Conservation (phyloP, 2,113 vertebrate species). For the Myanophis thanlyinensis region DNA sequence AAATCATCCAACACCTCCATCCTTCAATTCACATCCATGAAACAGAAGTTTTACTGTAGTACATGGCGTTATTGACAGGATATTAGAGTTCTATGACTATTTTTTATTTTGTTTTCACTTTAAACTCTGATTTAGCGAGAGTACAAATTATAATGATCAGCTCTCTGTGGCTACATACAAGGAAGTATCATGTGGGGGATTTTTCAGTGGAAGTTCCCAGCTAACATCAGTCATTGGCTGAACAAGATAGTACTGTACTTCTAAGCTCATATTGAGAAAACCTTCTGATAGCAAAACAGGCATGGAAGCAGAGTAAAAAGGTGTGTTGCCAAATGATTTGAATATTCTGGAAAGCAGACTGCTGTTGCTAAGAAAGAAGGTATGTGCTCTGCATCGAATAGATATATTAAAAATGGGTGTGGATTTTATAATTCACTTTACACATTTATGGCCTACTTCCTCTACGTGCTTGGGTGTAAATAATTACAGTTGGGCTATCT, state of each 20-base stretch:
- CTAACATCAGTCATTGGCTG: constrained; percentile 60
- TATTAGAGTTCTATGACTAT: neutral
- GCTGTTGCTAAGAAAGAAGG: neutral
- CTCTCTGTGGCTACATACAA: constrained; percentile 63
- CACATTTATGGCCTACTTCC: neutral
- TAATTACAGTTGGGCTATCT: constrained; percentile 16
- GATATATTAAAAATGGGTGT: constrained; percentile 2
- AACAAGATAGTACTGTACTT: constrained; percentile 33
- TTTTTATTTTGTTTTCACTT: constrained; percentile 64
- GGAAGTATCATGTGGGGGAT: constrained; percentile 75
- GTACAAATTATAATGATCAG: constrained; percentile 48
- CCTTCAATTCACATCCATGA: neutral
- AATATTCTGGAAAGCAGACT: neutral
- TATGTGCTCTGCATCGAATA: neutral
- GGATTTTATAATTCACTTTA: constrained; percentile 9
- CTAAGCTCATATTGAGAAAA: constrained; percentile 45
- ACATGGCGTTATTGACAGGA: rapidly evolving
- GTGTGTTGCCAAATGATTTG: constrained; percentile 33
- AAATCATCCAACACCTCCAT: neutral
- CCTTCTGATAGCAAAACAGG: constrained; percentile 38
- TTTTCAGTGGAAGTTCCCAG: constrained; percentile 79
- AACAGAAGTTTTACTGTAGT: constrained; percentile 9
- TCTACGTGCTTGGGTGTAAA: neutral
- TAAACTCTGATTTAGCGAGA: constrained; percentile 46
- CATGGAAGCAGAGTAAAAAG: constrained; percentile 45